Evolutionary conservation across 1,140 invertebrate species (phyloP), one percentile per base, ranked within the genome.

Genomic region (Stratiolaelaps scimitus): DNA sequence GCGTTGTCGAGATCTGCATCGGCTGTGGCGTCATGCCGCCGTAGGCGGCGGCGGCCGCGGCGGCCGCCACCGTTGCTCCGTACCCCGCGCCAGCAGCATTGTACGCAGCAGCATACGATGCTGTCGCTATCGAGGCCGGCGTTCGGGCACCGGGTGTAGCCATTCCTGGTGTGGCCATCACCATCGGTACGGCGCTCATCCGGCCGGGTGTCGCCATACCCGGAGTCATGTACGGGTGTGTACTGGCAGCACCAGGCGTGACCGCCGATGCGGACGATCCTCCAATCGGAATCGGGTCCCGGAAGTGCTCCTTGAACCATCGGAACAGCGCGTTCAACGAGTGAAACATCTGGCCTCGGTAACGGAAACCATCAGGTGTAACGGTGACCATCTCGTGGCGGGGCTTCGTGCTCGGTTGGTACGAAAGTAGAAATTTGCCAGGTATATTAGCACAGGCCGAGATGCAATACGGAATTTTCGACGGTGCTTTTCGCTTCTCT

Each of bases 251-350:
- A 17, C 53, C 53, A 10, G 53, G 53, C 2, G 53, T 60, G 17
- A 29, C 26, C 2, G 53, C 20, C 20, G 53, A 34, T 34, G 26
- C 26, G 4, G 34, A 40, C 34, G 34, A 40, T 10, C 34, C 34
- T 40, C 34, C 34, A 40, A 40, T 4, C 17, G 89, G 88, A 60
- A 89, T 82, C 0, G 90, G 86, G 72, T 96, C 91, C 64, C 89
- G 78, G 79, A 93, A 98, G 74, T 98, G 92, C 75, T 93, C 89
- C 74, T 98, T 98, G 75, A 98, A 99, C 92, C 93, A 99, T 64
- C 87, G 83, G 69, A 99, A 82, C 7, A 98, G 73, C 1, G 84
- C 82, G 65, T 83, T 84, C 0, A 98, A 77, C 1, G 86, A 85
- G 66, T 86, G 84, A 75, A 98, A 97, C 71, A 86, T 83, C 73